Percentiles rank a stretch among this genome's conserved stretches.
Evolutionary conservation across 2,888 invertebrate species (phyloP).

Genomic region (Hydriomena furcata): DNA sequence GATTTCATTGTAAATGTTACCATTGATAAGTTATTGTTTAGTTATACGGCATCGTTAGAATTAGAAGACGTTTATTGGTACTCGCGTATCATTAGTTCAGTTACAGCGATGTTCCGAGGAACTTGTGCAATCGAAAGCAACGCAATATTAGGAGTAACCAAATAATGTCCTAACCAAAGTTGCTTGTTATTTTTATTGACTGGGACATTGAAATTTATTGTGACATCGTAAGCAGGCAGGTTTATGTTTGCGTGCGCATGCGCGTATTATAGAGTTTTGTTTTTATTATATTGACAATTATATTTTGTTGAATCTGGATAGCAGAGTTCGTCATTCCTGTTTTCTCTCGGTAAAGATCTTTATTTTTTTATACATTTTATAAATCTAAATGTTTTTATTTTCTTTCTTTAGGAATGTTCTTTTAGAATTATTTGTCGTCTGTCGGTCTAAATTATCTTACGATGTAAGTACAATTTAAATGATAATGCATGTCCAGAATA

Average conservation of each 20-base stretch:
- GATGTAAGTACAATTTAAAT: slow-evolving; percentile 77
- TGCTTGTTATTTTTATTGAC: slow-evolving; percentile 41
- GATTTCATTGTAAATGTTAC: slow-evolving; percentile 80
- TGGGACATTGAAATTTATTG: slow-evolving; percentile 26
- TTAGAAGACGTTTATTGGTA: slow-evolving; percentile 36
- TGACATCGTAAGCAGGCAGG: slow-evolving; percentile 26
- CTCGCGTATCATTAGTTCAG: slow-evolving; percentile 25
- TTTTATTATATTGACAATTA: slow-evolving; percentile 28
- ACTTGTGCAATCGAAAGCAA: slow-evolving; percentile 28
- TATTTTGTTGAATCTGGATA: slow-evolving; percentile 45
- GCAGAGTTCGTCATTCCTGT: slow-evolving; percentile 72
- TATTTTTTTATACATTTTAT: slow-evolving; percentile 80
- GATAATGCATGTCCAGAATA: slow-evolving; percentile 74
- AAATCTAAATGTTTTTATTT: slow-evolving; percentile 41
- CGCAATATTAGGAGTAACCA: slow-evolving; percentile 41
- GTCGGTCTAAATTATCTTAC: slow-evolving; percentile 74
- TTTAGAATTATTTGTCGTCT: slow-evolving; percentile 54
- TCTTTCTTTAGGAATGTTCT: slow-evolving; percentile 52
- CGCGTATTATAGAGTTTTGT: slow-evolving; percentile 23
- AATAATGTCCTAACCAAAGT: slow-evolving; percentile 60
- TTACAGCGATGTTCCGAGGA: slow-evolving; percentile 9
- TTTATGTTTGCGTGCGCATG: slow-evolving; percentile 19
- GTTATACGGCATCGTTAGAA: slow-evolving; percentile 46
- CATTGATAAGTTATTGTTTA: slow-evolving; percentile 78
- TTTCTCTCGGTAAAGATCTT: slow-evolving; percentile 76